Evolutionary conservation across 2,888 invertebrate genomes (phyloP).

Genomic region (Apamea crenata): DNA sequence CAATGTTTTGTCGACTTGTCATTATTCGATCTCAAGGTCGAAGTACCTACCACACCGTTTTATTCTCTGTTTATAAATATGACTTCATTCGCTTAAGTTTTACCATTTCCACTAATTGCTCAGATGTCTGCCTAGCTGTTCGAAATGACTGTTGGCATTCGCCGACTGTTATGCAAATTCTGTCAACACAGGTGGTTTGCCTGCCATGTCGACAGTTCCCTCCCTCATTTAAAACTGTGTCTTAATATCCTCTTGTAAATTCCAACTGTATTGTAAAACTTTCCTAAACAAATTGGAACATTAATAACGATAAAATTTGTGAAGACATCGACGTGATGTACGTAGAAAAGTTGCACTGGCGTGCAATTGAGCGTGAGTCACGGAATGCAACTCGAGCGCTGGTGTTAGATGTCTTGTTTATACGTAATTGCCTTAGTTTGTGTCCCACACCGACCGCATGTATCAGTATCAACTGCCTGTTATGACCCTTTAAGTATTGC

Average conservation of each 20-base stretch:
- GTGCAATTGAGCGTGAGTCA: slow-evolving; percentile 67
- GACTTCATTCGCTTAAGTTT: slow-evolving; percentile 74
- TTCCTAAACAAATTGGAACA: slow-evolving; percentile 59
- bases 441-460: slow-evolving; percentile 52
- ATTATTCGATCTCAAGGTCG: slow-evolving; percentile 72
- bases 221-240: slow-evolving; percentile 24
- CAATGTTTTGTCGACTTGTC: slow-evolving; percentile 70
- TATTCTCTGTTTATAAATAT: slow-evolving; percentile 73
- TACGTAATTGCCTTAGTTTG: slow-evolving; percentile 48
- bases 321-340: slow-evolving; percentile 57
- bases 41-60: slow-evolving; percentile 62
- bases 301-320: slow-evolving; percentile 60
- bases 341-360: slow-evolving; percentile 58
- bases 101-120: slow-evolving; percentile 72
- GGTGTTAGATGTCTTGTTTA: slow-evolving; percentile 56
- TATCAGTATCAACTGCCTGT: slow-evolving; percentile 48
- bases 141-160: slow-evolving; percentile 18
- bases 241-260: slow-evolving; percentile 31
- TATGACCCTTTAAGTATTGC: slow-evolving; percentile 43
- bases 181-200: slow-evolving; percentile 49
- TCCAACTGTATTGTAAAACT: slow-evolving; percentile 52
- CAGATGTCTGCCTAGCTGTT: slow-evolving; percentile 38
- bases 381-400: slow-evolving; percentile 59
- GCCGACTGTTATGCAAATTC: slow-evolving; percentile 50
- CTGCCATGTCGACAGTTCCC: slow-evolving; percentile 19